These are phyloP conservation scores for Plusia festucae DNA, from an alignment of 2,888 invertebrate species.

Conservation along the genomic window DNA sequence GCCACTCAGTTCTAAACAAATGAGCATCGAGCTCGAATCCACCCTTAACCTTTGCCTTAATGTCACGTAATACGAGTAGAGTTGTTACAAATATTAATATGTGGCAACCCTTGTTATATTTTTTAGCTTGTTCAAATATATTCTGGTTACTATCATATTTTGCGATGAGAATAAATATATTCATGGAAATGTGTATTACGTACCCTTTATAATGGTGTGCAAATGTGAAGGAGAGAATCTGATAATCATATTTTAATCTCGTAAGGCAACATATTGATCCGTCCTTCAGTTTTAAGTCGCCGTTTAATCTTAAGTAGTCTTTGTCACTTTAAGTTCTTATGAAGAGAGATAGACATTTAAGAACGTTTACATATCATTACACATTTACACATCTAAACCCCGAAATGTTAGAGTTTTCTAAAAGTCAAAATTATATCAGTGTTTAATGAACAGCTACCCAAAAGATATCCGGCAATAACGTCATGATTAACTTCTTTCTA, in stretches of 20 bases:
- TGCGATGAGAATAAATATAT: background rate
- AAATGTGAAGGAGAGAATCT: background rate
- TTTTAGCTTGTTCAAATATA: conserved; percentile 1
- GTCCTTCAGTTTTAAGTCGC: too few species aligned
- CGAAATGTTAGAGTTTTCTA: too few species aligned
- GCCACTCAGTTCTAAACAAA: background rate
- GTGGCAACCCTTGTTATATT: conserved; percentile 7
- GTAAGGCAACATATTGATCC: too few species aligned
- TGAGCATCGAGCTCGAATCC: background rate
- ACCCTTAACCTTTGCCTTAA: conserved; percentile 26
- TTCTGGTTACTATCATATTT: background rate
- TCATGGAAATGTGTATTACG: background rate
- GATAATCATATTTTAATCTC: background rate
- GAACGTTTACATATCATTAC: too few species aligned
- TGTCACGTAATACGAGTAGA: conserved; percentile 31
- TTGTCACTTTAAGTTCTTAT: too few species aligned
- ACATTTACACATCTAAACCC: too few species aligned
- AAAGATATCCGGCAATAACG: background rate
- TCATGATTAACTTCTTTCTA: background rate
- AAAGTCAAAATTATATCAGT: background rate
- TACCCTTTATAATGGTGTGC: background rate
- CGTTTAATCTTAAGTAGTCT: too few species aligned
- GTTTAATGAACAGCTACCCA: background rate
- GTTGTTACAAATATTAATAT: conserved; percentile 21
- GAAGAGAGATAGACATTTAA: too few species aligned